Evolutionary conservation across 1,140 invertebrate species (phyloP), one percentile per base, ranked within the genome.

Genomic region (Calosoma granatense): DNA sequence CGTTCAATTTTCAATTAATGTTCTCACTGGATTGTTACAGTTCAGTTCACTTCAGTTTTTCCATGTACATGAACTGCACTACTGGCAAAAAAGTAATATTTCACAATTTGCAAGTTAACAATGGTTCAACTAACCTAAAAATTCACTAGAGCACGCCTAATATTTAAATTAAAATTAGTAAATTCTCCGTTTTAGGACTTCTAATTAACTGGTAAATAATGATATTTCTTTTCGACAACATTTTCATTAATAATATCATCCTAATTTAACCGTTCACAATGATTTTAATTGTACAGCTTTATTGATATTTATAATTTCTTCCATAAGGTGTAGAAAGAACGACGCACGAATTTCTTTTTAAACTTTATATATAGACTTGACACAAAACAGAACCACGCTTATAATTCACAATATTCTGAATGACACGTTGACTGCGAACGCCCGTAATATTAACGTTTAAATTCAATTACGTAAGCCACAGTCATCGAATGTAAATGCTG

Each of bases 151-250:
- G 4, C 17, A 47, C 17, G 41, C 4, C 6, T 47, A 11, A 17
- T 30, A 11, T 47, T 47, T 47, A 47, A 47, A 47, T 47, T 47
- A 47, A 47, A 47, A 47, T 47, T 17, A 47, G 9, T 47, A 47
- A 12, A 47, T 47, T 47, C 15, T 47, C 41, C 9, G 41, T 47
- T 17, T 47, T 47, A 47, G 41, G 41, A 47, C 41, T 47, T 47
- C 41, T 47, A 47, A 47, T 47, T 47, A 47, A 9, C 17, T 47
- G 41, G 17, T 47, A 47, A 47, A 47, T 47, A 11, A 47, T 47
- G 17, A 47, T 47, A 47, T 47, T 47, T 47, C 17, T 47, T 17
- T 47, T 47, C 9, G 41, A 47, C 26, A 30, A 30, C 41, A 47
- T 47, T 47, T 47, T 47, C 15, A 47, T 47, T 30, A 6, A 30